A percentile compares a stretch with the other conserved stretches of the same genome.
Conservation (phyloP, 2,888 invertebrate species). For the Tipula vernalis region DNA sequence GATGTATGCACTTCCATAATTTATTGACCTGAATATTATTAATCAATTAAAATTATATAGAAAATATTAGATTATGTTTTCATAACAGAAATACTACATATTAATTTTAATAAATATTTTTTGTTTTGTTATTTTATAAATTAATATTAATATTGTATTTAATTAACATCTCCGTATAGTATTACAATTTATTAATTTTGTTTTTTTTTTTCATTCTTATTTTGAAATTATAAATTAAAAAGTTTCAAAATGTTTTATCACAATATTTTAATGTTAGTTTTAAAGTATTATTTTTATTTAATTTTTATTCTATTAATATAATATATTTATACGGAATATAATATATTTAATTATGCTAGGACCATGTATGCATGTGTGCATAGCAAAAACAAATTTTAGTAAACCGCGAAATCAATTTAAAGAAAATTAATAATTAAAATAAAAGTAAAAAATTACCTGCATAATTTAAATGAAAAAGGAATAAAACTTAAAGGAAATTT, state of each 20-base stretch:
- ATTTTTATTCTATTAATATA: background rate
- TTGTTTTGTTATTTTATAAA: background rate
- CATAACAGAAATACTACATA: background rate
- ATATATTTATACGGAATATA: background rate
- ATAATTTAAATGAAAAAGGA: too few relatives aligned
- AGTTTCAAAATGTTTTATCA: background rate
- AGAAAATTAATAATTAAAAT: too few relatives aligned
- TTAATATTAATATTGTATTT: background rate
- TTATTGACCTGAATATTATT: background rate
- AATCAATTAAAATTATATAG: background rate
- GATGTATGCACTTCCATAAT: background rate
- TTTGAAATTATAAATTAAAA: background rate
- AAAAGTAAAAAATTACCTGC: too few relatives aligned
- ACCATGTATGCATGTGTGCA: background rate
- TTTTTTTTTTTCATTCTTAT: background rate
- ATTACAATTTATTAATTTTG: background rate
- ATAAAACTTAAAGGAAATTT: too few relatives aligned
- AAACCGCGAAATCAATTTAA: background rate
- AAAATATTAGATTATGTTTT: background rate
- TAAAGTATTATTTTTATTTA: background rate
- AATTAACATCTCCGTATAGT: background rate
- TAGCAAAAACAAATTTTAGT: background rate
- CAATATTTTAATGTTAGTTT: background rate
- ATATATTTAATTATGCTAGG: background rate
- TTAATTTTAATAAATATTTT: background rate